A percentile compares a stretch with the other conserved stretches of the same genome.
Conservation (phyloP, 2,888 invertebrate species). For the Polydrusus cervinus region DNA sequence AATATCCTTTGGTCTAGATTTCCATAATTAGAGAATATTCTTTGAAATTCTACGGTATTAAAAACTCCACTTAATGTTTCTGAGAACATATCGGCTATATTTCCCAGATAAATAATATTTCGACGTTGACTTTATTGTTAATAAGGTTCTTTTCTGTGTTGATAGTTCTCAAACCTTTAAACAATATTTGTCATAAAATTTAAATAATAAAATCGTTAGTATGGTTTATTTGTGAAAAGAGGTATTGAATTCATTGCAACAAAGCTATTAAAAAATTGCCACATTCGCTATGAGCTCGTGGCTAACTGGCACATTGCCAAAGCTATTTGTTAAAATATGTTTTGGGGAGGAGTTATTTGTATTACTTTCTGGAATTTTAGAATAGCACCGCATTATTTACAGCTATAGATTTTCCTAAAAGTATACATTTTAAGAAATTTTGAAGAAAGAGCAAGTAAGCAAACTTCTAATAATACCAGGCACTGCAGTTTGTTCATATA, state of each 20-base stretch:
- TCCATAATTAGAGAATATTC: no score
- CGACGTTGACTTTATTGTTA: no score
- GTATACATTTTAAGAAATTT: conserved; percentile 15
- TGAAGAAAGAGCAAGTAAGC: background rate
- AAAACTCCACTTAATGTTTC: no score
- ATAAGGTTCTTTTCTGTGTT: background rate
- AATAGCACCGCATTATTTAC: conserved; percentile 40
- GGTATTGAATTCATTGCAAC: conserved; percentile 33
- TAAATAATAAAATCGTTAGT: conserved; percentile 13
- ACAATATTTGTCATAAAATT: conserved; percentile 21
- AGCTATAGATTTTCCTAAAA: conserved; percentile 23
- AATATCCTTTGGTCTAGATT: no score
- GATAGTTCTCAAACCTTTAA: conserved; percentile 26
- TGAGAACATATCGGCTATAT: no score
- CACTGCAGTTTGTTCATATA: no score
- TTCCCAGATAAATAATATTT: no score
- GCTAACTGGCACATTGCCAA: conserved; percentile 40
- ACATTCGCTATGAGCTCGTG: conserved; percentile 22
- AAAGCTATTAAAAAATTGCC: conserved; percentile 31
- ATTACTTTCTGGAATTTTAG: conserved; percentile 37
- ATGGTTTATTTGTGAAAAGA: conserved; percentile 19
- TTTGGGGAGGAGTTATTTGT: conserved; percentile 43
- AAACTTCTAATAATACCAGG: background rate
- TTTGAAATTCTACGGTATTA: no score
- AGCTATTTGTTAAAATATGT: conserved; percentile 42